phyloP scores from a whole-genome alignment of 2,888 invertebrate genomes.

The Nezara viridula region DNA sequence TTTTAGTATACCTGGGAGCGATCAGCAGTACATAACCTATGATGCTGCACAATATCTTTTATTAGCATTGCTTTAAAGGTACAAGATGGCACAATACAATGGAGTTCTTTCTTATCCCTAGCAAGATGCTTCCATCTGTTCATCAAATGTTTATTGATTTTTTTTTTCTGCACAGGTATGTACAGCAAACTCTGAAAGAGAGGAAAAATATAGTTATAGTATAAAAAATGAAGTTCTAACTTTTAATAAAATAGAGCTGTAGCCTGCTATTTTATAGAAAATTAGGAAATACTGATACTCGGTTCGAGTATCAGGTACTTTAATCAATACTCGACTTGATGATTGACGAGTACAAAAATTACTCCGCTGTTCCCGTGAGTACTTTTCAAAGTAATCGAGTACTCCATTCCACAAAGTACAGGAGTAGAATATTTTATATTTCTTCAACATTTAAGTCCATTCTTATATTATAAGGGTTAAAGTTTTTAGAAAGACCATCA shows the following conservation, averaged over 20 bases:
- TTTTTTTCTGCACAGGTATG: slow-evolving; percentile 40
- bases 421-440: too few species aligned
- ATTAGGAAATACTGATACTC: not conserved
- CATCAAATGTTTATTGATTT: slow-evolving; percentile 27
- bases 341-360: too few species aligned
- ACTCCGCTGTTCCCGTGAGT: too few species aligned
- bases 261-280: not conserved
- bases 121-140: slow-evolving; percentile 35
- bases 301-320: too few species aligned
- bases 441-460: too few species aligned
- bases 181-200: slow-evolving; percentile 51
- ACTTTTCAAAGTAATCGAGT: too few species aligned
- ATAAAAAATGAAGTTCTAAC: not conserved
- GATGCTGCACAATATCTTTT: slow-evolving; percentile 7
- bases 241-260: not conserved
- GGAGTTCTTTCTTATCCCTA: not conserved
- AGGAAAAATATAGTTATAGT: slow-evolving; percentile 62
- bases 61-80: not conserved
- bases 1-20: not conserved
- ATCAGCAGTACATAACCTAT: slow-evolving; percentile 34
- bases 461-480: too few species aligned
- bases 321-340: too few species aligned
- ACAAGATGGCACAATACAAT: not conserved
- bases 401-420: too few species aligned
- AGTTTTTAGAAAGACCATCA: too few species aligned